Percentiles rank a stretch among this genome's conserved stretches.
Evolutionary conservation across 37 sponge, comb jelly and placozoan species (phyloP).

Genomic region (Corticium candelabrum): DNA sequence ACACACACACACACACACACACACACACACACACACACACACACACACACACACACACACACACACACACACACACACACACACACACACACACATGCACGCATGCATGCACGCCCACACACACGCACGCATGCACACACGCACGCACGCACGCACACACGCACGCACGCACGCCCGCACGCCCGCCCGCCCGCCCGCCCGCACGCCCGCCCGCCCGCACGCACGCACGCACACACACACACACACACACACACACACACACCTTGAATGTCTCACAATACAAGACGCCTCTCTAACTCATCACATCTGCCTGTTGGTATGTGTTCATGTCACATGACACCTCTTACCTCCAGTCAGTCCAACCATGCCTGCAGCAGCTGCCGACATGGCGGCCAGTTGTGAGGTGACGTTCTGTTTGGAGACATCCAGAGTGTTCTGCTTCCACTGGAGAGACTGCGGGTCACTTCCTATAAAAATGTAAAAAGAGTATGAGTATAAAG

Average conservation of each 20-base stretch:
- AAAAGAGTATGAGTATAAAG: no score
- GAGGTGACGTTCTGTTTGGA: conserved; percentile 84
- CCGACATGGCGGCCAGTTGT: conserved; percentile 85
- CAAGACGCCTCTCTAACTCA: no score
- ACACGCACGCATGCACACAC: no score
- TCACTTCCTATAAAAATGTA: no score
- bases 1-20: background rate
- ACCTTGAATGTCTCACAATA: no score
- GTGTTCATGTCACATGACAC: no score
- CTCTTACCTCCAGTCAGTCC: conserved; percentile 57
- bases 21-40: conserved; percentile 5
- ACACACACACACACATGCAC: background rate
- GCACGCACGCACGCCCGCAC: background rate
- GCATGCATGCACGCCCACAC: background rate
- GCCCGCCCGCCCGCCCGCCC: no score
- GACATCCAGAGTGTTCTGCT: conserved; percentile 76
- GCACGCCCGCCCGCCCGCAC: no score
- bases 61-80: background rate
- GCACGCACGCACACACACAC: no score
- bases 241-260: no score
- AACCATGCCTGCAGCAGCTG: conserved; percentile 69
- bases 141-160: background rate
- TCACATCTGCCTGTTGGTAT: no score
- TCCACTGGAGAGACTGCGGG: conserved; percentile 63
- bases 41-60: conserved; percentile 7